Percentiles rank a stretch among this genome's conserved stretches.
phyloP scores from a whole-genome alignment of 2,888 invertebrate genomes.

The Papilio elwesi region DNA sequence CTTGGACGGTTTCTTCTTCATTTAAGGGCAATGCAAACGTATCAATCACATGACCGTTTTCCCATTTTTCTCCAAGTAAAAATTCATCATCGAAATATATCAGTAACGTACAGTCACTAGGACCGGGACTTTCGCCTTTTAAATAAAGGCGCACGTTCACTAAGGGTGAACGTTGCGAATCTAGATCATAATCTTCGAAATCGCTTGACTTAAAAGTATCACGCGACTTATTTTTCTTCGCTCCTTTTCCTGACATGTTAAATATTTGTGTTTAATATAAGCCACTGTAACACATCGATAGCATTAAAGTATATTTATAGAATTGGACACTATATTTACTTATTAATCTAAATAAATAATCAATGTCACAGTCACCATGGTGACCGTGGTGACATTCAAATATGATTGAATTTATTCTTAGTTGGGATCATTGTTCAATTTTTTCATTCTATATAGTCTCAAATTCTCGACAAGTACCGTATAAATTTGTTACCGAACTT shows the following conservation, averaged over 20 bases:
- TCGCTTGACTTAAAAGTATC: constrained; percentile 51
- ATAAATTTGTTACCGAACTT: too few relatives aligned
- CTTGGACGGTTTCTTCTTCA: constrained; percentile 55
- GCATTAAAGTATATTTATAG: not conserved
- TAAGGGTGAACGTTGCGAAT: constrained; percentile 47
- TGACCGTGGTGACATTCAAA: too few relatives aligned
- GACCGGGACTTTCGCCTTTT: constrained; percentile 55
- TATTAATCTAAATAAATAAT: too few relatives aligned
- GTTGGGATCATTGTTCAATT: too few relatives aligned
- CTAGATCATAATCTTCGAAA: constrained; percentile 53
- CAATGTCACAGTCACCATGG: too few relatives aligned
- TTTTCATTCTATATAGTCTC: too few relatives aligned
- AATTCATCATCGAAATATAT: constrained; percentile 60
- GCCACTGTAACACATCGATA: not conserved
- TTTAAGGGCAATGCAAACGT: constrained; percentile 56
- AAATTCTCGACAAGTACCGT: too few relatives aligned
- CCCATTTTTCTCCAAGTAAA: constrained; percentile 64
- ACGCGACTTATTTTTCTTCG: constrained; percentile 43
- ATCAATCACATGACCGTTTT: constrained; percentile 47
- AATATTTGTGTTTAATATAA: not conserved
- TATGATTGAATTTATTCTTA: too few relatives aligned
- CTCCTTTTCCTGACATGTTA: constrained; percentile 29
- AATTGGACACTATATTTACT: not conserved
- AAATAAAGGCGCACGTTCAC: constrained; percentile 54
- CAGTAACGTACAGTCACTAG: constrained; percentile 59